phyloP scores from a whole-genome alignment of 2,797 vertebrate genomes.

The Spea hammondii region DNA sequence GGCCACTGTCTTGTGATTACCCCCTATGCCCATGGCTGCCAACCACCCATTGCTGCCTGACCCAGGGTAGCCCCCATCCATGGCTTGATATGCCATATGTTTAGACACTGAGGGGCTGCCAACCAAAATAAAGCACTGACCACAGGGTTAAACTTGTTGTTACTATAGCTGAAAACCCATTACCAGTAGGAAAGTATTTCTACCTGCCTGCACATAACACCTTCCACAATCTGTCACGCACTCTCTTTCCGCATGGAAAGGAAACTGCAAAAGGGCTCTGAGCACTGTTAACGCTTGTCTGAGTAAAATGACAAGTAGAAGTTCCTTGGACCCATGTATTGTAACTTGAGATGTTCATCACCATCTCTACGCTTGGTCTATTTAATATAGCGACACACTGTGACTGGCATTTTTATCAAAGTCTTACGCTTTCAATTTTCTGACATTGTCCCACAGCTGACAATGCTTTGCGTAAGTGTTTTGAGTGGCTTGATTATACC shows the following conservation, averaged over 20 bases:
- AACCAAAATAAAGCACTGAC: too few relatives aligned
- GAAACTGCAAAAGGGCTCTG: conserved; percentile 11
- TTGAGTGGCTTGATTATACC: conserved; percentile 33
- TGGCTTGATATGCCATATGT: too few relatives aligned
- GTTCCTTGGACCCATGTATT: conserved; percentile 12
- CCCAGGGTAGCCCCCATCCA: too few relatives aligned
- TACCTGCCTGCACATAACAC: conserved; percentile 27
- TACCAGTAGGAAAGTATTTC: conserved; percentile 27
- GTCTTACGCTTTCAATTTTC: conserved; percentile 7
- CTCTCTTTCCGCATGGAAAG: conserved; percentile 5
- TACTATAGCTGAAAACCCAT: neutral
- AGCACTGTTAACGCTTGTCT: conserved; percentile 38
- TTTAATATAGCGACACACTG: conserved; percentile 20
- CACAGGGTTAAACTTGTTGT: neutral
- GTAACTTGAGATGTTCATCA: conserved; percentile 25
- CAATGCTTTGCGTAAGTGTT: neutral
- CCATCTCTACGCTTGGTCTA: conserved; percentile 19
- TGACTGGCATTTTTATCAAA: conserved; percentile 34
- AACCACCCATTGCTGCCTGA: too few relatives aligned
- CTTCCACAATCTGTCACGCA: conserved; percentile 30
- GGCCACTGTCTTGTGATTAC: too few relatives aligned
- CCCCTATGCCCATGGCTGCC: too few relatives aligned
- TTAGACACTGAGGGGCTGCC: too few relatives aligned
- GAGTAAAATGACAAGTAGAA: conserved; percentile 39
- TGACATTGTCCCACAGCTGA: conserved; percentile 24